Evolutionary conservation across 2,888 invertebrate species (phyloP), one percentile per base, ranked within the genome.

Genomic region (Trachelus stipa): DNA sequence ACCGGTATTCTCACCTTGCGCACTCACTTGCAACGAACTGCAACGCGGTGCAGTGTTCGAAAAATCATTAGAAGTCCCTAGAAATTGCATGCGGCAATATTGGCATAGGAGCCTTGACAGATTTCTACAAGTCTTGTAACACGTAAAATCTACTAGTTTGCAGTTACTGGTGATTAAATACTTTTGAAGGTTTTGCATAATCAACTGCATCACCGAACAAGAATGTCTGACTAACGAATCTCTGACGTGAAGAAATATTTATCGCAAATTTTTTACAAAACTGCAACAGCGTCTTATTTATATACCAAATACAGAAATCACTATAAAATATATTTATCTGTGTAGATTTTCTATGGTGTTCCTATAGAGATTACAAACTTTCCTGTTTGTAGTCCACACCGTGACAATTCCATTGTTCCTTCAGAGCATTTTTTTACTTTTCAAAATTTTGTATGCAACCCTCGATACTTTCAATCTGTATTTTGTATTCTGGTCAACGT

Each of bases 401-500:
- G 56, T 56, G 56, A 23, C 56, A 56, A 23, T 56, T 56, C 56
- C 23, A 56, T 56, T 56, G 56, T 56, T 56, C 56, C 0, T 56
- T 56, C 23, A 56, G 23, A 56, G 23, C 23, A 56, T 56, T 56
- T 71, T 31, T 31, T 31, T 71, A 30, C 2, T 33, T 71, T 71
- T 71, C 71, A 71, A 71, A 71, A 71, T 71, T 71, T 71, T 4
- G 71, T 71, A 71, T 71, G 71, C 71, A 71, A 15, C 12, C 56
- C 56, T 56, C 71, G 71, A 71, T 71, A 71, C 31, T 71, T 56
- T 40, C 69, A 33, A 30, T 69, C 69, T 34, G 31, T 71, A 34
- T 71, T 71, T 71, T 34, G 71, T 71, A 71, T 71, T 71, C 69
- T 33, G 33, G 30, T 69, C 69, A 33, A 30, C 69, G 69, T 33